Evolutionary conservation across 2,113 vertebrate genomes (phyloP), one percentile per base, ranked within the genome.

Genomic region (Okapia johnstoni): DNA sequence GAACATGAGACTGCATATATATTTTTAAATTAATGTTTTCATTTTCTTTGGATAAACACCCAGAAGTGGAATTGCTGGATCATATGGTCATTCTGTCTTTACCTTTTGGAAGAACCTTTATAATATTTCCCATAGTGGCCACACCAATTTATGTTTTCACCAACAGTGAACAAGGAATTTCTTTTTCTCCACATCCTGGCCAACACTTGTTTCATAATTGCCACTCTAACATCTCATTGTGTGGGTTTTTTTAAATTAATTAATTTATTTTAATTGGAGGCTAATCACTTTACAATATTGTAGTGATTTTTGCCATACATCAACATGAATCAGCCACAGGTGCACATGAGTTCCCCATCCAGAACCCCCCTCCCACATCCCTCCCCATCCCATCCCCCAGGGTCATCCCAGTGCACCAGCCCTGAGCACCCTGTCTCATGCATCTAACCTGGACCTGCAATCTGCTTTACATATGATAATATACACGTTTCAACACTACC

Each of bases 371-470:
- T 40, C 19, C 66, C n/a, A 40, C 9, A 1, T 23, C 19, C 66
- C 66, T 70, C 10, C 21, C 10, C 21, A 40, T 73, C 66, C 66
- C 11, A 6, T 23, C 66, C 66, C n/a, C 11, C 66, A 23, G n/a
- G n/a, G 36, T 73, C 10, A 40, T 40, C 5, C 66, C n/a, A 73
- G 66, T 36, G 66, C 66, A 73, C 66, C 10, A 73, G n/a, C 19
- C n/a, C 19, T 23, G 36, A 73, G 5, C n/a, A 73, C n/a, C 66
- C n/a, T 73, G n/a, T 73, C 66, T 73, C 66, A 73, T 40, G 10
- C 19, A 40, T 23, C 2, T 0, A 73, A 40, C n/a, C 36, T 23
- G 36, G n/a, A 73, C 66, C 11, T 1, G 19, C 0, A 5, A 73
- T 73, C n/a, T 0, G 2, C 19, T 73, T 73, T n/a, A 73, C 5